phyloP scores from a whole-genome alignment of 1,140 invertebrate genomes.

The Drosophila insularis region DNA sequence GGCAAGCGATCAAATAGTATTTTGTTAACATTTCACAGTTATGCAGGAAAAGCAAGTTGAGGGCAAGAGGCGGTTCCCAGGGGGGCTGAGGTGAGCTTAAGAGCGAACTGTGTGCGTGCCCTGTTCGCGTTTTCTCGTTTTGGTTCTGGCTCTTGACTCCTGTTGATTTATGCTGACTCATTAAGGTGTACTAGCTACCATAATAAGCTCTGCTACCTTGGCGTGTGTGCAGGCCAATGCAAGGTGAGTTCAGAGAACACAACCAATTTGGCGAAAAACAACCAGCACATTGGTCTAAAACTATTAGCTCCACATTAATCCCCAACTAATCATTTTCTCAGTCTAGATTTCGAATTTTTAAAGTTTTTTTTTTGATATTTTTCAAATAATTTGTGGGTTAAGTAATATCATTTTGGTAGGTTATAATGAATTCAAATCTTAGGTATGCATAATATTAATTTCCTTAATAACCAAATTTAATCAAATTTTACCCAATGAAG shows the following conservation, averaged over 20 bases:
- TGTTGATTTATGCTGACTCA: constrained; percentile 59
- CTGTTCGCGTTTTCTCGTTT: constrained; percentile 21
- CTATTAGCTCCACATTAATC: too few relatives aligned
- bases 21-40: constrained; percentile 69
- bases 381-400: too few relatives aligned
- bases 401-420: too few relatives aligned
- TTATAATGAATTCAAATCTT: too few relatives aligned
- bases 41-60: constrained; percentile 29
- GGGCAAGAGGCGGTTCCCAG: not conserved
- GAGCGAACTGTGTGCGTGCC: not conserved
- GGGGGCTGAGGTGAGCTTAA: too few relatives aligned
- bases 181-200: constrained; percentile 58
- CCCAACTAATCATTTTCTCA: too few relatives aligned
- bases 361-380: too few relatives aligned
- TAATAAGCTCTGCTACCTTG: constrained; percentile 44
- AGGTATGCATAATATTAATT: too few relatives aligned
- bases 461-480: too few relatives aligned
- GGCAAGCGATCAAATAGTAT: constrained; percentile 74
- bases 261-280: constrained; percentile 24
- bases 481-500: too few relatives aligned
- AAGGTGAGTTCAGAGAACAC: constrained; percentile 36
- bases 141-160: constrained; percentile 17
- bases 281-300: not conserved
- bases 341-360: too few relatives aligned
- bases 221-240: constrained; percentile 24